Base-by-base conservation (phyloP, 1,140 invertebrate genomes). In the Lepidurus couesii region DNA sequence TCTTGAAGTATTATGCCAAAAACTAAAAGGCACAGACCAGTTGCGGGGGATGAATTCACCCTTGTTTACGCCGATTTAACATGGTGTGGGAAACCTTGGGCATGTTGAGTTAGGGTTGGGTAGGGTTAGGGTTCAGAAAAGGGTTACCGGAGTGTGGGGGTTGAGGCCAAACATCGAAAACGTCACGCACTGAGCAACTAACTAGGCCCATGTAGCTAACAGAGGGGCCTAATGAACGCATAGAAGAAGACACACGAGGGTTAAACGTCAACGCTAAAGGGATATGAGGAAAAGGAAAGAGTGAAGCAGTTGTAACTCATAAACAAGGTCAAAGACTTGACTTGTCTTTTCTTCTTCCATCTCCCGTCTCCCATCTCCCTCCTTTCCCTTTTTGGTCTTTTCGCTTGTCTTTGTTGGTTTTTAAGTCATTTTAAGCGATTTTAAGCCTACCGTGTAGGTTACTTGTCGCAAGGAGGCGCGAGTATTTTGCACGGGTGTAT, bases 301-400 rank as follows among this genome's bases (percentile, higher is more conserved):
- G 53, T n/a, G 21, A 65, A 16, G 21, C 53, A n/a, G 53, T 16
- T 7, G 16, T n/a, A 65, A 21, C 21, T 65, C 16, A 65, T 21
- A 65, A 65, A 65, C 53, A 65, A 65, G 53, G 53, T 16, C 53
- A 65, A 21, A 65, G 53, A 13, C 53, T n/a, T 65, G n/a, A 65
- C 21, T 16, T 13, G 8, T 7, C 21, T 7, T 21, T 47, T 16
- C 16, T 7, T 65, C 9, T 9, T 7, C 13, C 16, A 16, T 16
- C 24, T 34, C 34, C 34, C 34, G 0, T 34, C 34, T 34, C 34
- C 34, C 34, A 4, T 34, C 34, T 34, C 3, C 3, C 2, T 3
- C 34, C 34, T 34, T 34, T 34, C 34, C 34, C 4, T 34, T 34
- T 34, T 34, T 34, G 2, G 34, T 34, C 34, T 34, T 34, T 34